Evolutionary conservation across 2,797 vertebrate species (phyloP), one percentile per base, ranked within the genome.

Genomic region (Zenarchopterus dispar): DNA sequence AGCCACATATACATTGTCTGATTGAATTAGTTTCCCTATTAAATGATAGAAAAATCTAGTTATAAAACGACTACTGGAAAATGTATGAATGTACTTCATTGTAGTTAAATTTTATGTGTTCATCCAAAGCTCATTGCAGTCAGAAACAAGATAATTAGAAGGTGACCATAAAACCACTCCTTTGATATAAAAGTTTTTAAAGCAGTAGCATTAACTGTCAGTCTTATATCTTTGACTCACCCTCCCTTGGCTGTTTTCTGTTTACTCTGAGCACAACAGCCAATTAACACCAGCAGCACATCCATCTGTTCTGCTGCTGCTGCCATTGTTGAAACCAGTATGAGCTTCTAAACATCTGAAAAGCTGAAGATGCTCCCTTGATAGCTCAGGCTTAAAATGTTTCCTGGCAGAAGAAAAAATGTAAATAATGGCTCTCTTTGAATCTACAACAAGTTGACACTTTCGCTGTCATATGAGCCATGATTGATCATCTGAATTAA

Each of bases 401-500:
- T 66, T 51, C 75, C 56, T 78, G 63, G 62, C 54, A 67, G 22
- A 4, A 31, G 50, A 8, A 51, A 52, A 79, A 53, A 66, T 62
- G 60, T 63, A 64, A 76, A 47, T 43, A n/a, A 55, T 46, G 49
- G 13, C 39, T 69, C 42, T 70, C 18, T 22, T 18, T 80, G 41
- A 68, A 65, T 62, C 51, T 53, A 49, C 70, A 67, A 64, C 50
- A 60, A 85, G 70, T 60, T 75, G 70, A 74, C 67, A 44, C 46
- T 24, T 64, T 67, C 19, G 36, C 70, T 87, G 88, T 89, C 54
- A 83, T 67, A 70, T 79, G 78, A 80, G 78, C 61, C 67, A 74
- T 84, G 80, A 87, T 78, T 75, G 65, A 85, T 88, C 61, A 23
- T 74, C 69, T 80, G 63, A 73, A 80, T 87, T 70, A 46, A 62